These are phyloP conservation scores for Zaprionus davidi DNA, from an alignment of 1,140 invertebrate species.

Conservation along the genomic window DNA sequence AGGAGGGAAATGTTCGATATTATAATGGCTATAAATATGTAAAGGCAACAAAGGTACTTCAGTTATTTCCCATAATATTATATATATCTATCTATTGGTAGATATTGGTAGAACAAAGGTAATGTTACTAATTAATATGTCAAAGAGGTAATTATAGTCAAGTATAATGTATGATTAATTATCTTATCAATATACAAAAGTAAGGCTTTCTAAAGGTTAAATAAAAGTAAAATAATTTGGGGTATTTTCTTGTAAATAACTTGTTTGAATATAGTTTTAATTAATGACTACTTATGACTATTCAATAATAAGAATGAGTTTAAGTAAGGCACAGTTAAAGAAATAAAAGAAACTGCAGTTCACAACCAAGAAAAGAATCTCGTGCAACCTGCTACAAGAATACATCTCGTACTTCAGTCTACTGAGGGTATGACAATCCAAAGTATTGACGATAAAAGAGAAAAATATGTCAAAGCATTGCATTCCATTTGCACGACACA, in stretches of 20 bases:
- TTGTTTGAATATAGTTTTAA: no score
- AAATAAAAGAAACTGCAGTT: no score
- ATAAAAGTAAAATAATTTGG: no score
- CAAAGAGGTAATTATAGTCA: not conserved
- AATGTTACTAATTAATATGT: not conserved
- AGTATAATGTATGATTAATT: not conserved
- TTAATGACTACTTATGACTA: no score
- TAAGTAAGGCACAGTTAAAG: no score
- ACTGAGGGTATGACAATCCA: conserved; percentile 5
- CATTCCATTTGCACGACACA: conserved; percentile 56
- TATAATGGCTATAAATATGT: not conserved
- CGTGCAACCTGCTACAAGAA: not conserved
- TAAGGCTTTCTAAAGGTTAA: no score
- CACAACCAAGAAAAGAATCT: not conserved
- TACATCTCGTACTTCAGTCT: not conserved
- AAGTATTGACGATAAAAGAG: conserved; percentile 33
- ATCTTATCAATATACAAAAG: no score
- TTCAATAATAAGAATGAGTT: no score
- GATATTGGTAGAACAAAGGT: not conserved
- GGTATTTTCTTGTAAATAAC: no score
- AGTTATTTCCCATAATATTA: not conserved
- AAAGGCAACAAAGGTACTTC: no score
- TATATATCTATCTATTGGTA: not conserved
- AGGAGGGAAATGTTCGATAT: not conserved
- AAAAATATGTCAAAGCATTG: conserved; percentile 75